Conservation (phyloP, 2,797 vertebrate species). For the Anabas testudineus region DNA sequence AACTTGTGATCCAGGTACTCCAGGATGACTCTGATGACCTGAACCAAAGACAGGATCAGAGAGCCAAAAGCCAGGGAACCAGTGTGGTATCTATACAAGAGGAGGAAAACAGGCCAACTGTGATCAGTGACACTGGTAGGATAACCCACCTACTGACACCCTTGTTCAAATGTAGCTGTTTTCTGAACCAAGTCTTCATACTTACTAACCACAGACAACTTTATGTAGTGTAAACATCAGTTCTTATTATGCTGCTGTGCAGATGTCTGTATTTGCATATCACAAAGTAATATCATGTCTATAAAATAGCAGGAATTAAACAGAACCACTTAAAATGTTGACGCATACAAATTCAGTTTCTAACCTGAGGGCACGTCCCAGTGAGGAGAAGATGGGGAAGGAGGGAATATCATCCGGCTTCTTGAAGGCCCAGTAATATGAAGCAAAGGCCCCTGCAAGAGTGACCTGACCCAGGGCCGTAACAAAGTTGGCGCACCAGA, state of each 20-base stretch:
- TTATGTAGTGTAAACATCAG: neutral
- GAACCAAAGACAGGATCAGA: slow-evolving; percentile 91
- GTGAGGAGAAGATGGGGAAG: slow-evolving; percentile 91
- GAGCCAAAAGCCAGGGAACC: slow-evolving; percentile 96
- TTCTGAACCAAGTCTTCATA: too few relatives aligned
- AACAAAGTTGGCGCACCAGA: slow-evolving; percentile 96
- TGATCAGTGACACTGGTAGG: neutral
- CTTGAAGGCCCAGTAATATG: slow-evolving; percentile 97
- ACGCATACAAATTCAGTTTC: slow-evolving; percentile 6
- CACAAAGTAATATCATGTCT: neutral
- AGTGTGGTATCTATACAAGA: slow-evolving; percentile 91
- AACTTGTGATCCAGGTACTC: slow-evolving; percentile 96
- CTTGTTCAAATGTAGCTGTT: too few relatives aligned
- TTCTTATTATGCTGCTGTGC: too few relatives aligned
- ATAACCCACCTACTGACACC: slow-evolving; percentile 1
- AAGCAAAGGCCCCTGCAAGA: slow-evolving; percentile 94
- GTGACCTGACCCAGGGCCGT: slow-evolving; percentile 97
- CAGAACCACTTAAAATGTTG: too few relatives aligned
- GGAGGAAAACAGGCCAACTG: slow-evolving; percentile 1
- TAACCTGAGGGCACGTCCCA: slow-evolving; percentile 92
- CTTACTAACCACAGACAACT: neutral
- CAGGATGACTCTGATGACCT: slow-evolving; percentile 91
- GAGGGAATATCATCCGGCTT: slow-evolving; percentile 93
- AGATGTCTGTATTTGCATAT: neutral
- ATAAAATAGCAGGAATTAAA: too few relatives aligned